Base-by-base conservation (phyloP, 1,140 invertebrate species). In the Calliopsis andreniformis region DNA sequence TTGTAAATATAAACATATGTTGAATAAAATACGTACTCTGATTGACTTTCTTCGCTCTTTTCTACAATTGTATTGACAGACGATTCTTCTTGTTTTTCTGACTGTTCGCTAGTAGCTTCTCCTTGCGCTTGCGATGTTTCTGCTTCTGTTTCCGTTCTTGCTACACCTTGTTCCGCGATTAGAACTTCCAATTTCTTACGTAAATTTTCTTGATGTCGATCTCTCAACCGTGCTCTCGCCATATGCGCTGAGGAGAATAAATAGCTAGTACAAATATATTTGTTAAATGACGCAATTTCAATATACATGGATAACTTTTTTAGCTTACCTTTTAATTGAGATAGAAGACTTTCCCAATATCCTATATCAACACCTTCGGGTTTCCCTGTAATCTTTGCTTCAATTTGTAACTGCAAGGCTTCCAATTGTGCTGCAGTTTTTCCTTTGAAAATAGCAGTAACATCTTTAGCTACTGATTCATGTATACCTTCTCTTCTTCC, bases 331-430 rank as follows among this genome's bases (percentile, higher is more conserved):
- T 98, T 98, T 3, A 99, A 92, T 90, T 99, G 96, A 47, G 97
- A 97, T 10, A 99, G 93, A 55, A 99, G 91, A 56, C 96, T 97
- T 92, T 99, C 98, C 98, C 98, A 99, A 91, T 99, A 99, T 59
- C 97, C 97, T 77, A 99, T 96, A 93, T 99, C 98, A 51, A 99
- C 95, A 43, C 98, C 98, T 89, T 98, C 97, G 53, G 95, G 94
- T 64, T 96, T 95, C 0, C 95, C 94, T 79, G 92, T 93, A 42
- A 99, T 97, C 93, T 99, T 99, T 10, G 93, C 93, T 90, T 98
- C 96, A 82, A 99, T 99, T 89, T 97, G 95, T 18, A 93, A 91
- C 87, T 99, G 96, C 73, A 99, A 92, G 53, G 95, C 94, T 79
- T 96, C 94, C 67, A 99, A 92, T 89, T 99, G 97, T 1, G 93